Evolutionary conservation across 2,113 vertebrate species (phyloP).

Genomic region (Chelonoidis abingdonii): DNA sequence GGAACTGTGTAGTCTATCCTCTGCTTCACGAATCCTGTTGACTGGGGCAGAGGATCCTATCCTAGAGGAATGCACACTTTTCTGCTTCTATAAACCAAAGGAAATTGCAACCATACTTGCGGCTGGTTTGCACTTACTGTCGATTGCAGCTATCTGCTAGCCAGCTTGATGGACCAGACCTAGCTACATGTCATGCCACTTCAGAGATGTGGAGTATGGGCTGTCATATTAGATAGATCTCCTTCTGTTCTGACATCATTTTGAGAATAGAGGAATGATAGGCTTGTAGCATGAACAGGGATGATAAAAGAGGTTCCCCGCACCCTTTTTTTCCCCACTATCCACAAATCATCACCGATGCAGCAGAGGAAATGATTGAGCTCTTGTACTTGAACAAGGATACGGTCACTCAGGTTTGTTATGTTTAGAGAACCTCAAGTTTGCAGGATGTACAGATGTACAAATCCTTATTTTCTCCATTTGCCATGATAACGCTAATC

Average conservation of each 20-base stretch:
- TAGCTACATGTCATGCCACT: neutral
- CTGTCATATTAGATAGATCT: neutral
- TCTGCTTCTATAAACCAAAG: neutral
- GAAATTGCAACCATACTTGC: neutral
- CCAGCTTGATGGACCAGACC: neutral
- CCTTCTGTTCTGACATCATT: neutral
- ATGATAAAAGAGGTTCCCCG: neutral
- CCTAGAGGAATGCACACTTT: neutral
- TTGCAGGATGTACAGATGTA: neutral
- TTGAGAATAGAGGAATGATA: neutral
- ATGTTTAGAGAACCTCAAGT: neutral
- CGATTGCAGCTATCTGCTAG: neutral
- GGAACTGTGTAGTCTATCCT: neutral
- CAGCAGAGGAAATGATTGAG: neutral
- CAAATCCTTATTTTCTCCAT: neutral
- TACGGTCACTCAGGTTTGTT: neutral
- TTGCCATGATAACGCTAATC: neutral
- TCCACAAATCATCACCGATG: neutral
- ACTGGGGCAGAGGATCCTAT: neutral
- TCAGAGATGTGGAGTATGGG: neutral
- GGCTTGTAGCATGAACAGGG: neutral
- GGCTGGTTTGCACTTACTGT: neutral
- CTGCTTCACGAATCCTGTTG: neutral
- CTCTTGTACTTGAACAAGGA: conserved; percentile 5
- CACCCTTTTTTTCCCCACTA: neutral